These are phyloP conservation scores for Platalea minor DNA, from an alignment of 2,797 vertebrate species.

Conservation along the genomic window DNA sequence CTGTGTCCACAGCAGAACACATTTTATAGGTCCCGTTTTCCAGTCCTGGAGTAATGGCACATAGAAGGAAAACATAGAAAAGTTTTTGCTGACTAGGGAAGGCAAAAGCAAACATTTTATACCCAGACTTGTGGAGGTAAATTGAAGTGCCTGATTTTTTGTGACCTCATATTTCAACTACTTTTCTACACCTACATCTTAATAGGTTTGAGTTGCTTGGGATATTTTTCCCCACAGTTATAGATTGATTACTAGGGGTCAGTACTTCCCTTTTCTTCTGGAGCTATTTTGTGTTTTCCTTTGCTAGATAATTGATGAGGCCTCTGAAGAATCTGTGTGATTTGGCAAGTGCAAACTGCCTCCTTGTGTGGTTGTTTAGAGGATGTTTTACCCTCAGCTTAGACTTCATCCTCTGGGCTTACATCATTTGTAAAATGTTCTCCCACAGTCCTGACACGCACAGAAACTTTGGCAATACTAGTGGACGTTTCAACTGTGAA, in stretches of 20 bases:
- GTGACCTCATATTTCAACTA: neutral
- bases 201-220: neutral
- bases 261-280: neutral
- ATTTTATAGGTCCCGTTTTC: neutral
- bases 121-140: neutral
- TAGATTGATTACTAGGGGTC: neutral
- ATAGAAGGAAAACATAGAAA: neutral
- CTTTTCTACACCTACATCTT: neutral
- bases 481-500: neutral
- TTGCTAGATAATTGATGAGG: slow-evolving; percentile 16
- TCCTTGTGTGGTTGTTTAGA: slow-evolving; percentile 32
- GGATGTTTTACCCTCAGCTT: neutral
- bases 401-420: neutral
- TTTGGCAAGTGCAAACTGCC: slow-evolving; percentile 36
- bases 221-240: neutral
- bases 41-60: neutral
- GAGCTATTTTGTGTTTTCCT: neutral
- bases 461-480: neutral
- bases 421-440: neutral
- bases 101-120: neutral
- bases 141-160: neutral
- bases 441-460: neutral
- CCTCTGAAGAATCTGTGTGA: neutral
- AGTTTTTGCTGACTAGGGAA: neutral
- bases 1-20: neutral